phyloP scores from a whole-genome alignment of 2,113 vertebrate genomes.

The Amblyornis subalaris region DNA sequence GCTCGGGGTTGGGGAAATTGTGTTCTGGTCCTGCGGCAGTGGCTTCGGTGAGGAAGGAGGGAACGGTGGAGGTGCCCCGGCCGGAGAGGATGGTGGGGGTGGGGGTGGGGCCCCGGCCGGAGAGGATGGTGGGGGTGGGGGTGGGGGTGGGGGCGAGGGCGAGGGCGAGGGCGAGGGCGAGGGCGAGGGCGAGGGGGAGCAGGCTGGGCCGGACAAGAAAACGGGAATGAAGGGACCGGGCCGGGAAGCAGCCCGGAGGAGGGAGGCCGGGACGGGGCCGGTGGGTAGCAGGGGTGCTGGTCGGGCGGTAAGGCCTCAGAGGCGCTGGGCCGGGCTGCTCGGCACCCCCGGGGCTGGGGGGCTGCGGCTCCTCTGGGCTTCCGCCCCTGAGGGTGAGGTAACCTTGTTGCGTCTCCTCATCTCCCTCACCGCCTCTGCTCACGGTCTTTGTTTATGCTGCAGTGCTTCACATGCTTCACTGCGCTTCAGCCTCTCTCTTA shows the following conservation, averaged over 20 bases:
- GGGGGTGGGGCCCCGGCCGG: no score
- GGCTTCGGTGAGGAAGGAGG: not conserved
- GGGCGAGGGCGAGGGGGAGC: no score
- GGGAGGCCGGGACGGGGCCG: no score
- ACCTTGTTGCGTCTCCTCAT: fast-evolving
- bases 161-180: no score
- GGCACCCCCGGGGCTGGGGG: fast-evolving
- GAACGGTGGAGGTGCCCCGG: no score
- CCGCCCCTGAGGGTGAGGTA: not conserved
- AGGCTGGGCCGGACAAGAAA: fast-evolving
- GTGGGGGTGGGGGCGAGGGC: no score
- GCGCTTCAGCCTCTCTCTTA: not conserved
- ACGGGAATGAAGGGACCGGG: not conserved
- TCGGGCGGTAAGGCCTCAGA: not conserved
- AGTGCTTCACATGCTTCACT: not conserved
- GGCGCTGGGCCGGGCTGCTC: not conserved
- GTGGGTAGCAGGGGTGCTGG: fast-evolving
- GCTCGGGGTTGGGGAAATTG: fast-evolving
- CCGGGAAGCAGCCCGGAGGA: not conserved
- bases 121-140: no score
- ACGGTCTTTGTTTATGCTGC: not conserved
- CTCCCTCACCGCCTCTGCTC: fast-evolving
- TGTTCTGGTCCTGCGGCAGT: not conserved
- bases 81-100: not conserved
- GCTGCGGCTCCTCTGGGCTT: not conserved